Conservation (phyloP, 2,888 invertebrate genomes). For the Tupiocoris notatus region DNA sequence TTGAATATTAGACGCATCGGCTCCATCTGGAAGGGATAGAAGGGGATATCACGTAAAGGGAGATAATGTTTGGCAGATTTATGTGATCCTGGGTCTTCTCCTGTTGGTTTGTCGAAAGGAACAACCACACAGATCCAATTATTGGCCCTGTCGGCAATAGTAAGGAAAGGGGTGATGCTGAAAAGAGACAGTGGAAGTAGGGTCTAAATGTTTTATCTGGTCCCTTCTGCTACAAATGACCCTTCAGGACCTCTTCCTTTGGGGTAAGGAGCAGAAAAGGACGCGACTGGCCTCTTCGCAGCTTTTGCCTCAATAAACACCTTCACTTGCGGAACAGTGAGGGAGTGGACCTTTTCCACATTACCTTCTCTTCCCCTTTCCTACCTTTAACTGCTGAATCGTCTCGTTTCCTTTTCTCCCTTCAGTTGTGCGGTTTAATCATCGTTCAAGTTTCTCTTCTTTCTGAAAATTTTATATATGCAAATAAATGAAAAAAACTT, state of each 20-base stretch:
- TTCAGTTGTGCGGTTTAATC: too few species aligned
- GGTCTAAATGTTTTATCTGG: conserved; percentile 41
- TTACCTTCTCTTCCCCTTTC: conserved; percentile 11
- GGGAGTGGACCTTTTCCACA: background rate
- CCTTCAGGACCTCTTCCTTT: conserved; percentile 15
- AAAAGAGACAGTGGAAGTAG: background rate
- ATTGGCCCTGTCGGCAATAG: conserved; percentile 38
- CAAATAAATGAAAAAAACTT: too few species aligned
- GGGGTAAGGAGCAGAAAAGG: background rate
- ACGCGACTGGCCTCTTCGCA: background rate
- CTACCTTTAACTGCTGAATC: background rate
- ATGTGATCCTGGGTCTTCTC: conserved; percentile 9
- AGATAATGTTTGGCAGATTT: conserved; percentile 42
- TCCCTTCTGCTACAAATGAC: conserved; percentile 42
- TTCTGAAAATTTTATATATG: background rate
- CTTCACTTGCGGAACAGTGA: conserved; percentile 11
- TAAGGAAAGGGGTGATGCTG: background rate
- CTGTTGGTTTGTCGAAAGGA: background rate
- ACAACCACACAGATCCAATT: conserved; percentile 34
- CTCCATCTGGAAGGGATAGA: background rate
- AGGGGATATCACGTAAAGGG: conserved; percentile 10
- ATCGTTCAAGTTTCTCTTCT: background rate
- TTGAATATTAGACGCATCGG: conserved; percentile 47
- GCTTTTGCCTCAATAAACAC: conserved; percentile 38
- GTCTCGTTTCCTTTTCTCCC: background rate